These are phyloP conservation scores for Aromia moschata DNA, from an alignment of 2,888 invertebrate species.

Conservation along the genomic window DNA sequence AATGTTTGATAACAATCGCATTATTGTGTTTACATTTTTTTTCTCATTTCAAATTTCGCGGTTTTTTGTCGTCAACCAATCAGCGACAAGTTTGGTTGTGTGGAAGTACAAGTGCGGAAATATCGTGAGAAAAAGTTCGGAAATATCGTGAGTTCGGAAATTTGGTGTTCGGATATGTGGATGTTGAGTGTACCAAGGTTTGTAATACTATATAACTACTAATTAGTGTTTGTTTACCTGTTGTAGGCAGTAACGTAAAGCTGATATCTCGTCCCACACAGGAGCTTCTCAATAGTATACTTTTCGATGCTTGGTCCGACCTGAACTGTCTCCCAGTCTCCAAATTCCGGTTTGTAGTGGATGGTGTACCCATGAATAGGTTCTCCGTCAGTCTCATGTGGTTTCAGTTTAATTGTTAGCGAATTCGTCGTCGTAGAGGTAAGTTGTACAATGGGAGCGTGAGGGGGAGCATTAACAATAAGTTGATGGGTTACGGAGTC, in stretches of 20 bases:
- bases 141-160: too few species aligned
- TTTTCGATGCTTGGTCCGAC: constrained; percentile 76
- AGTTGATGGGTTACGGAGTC: constrained; percentile 92
- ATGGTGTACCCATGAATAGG: constrained; percentile 93
- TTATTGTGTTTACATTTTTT: too few species aligned
- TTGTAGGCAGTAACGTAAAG: constrained; percentile 94
- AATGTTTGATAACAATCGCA: too few species aligned
- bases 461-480: constrained; percentile 83
- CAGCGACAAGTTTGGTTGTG: too few species aligned
- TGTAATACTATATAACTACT: too few species aligned
- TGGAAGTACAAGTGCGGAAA: too few species aligned
- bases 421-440: constrained; percentile 81
- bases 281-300: constrained; percentile 85
- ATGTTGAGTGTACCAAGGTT: too few species aligned
- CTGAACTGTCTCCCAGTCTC: constrained; percentile 91
- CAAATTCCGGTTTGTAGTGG: constrained; percentile 93
- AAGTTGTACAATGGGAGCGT: constrained; percentile 70
- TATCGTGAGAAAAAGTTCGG: too few species aligned
- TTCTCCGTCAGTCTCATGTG: constrained; percentile 81
- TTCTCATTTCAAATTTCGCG: too few species aligned
- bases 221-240: too few species aligned
- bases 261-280: constrained; percentile 94
- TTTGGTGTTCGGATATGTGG: too few species aligned
- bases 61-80: too few species aligned
- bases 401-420: constrained; percentile 76